Percentiles rank a stretch among this genome's conserved stretches.
Conservation (phyloP, 2,888 invertebrate species). For the Drosophila nigricruria region DNA sequence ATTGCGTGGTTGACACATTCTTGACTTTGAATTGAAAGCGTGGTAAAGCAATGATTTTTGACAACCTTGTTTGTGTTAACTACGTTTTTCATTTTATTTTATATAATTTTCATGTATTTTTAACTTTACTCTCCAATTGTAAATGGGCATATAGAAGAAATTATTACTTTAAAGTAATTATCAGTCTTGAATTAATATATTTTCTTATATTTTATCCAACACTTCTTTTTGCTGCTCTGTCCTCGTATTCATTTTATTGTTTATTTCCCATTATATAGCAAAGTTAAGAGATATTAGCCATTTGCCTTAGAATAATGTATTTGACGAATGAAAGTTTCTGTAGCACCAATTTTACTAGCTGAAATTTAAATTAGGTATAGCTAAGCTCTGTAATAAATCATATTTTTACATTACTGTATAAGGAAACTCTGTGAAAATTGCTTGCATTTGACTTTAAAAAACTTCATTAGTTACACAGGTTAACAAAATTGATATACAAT, state of each 20-base stretch:
- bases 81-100: not conserved
- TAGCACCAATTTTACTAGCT: not conserved
- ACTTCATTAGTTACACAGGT: not conserved
- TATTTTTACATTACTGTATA: not conserved
- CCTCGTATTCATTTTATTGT: not conserved
- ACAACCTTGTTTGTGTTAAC: not conserved
- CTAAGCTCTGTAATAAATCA: not conserved
- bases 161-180: no score
- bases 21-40: not conserved
- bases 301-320: no score
- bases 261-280: no score
- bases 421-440: not conserved
- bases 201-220: not conserved
- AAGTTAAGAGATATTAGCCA: not conserved
- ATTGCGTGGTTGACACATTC: not conserved
- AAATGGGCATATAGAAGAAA: not conserved
- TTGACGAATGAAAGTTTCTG: no score
- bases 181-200: not conserved
- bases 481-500: not conserved
- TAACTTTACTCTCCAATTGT: not conserved
- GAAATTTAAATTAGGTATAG: not conserved
- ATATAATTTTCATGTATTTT: not conserved
- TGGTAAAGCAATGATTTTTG: not conserved
- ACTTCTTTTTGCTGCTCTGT: not conserved
- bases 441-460: not conserved